Conservation (phyloP, 2,888 invertebrate genomes). For the Campoletis raptor region DNA sequence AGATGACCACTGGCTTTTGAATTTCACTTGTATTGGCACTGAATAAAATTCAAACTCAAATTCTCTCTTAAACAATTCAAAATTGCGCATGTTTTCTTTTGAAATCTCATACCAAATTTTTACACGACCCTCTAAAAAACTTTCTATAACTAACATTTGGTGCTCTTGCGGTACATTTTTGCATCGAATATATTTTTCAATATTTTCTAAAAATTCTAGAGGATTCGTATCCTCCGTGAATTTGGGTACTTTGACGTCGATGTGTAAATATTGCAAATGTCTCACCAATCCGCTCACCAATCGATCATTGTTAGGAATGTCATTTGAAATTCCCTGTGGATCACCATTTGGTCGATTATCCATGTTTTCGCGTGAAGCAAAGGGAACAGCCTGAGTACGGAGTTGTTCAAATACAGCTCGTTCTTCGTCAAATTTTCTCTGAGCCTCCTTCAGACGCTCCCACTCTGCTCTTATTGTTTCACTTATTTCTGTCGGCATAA, state of each 20-base stretch:
- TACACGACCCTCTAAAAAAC: constrained; percentile 34
- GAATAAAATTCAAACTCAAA: constrained; percentile 57
- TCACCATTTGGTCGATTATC: too few species aligned
- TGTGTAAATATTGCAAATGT: not conserved
- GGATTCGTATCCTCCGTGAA: too few species aligned
- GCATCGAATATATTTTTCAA: not conserved
- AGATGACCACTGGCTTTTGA: constrained; percentile 30
- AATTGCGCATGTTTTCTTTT: not conserved
- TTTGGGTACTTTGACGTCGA: too few species aligned
- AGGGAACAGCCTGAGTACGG: too few species aligned
- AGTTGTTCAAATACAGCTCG: not conserved
- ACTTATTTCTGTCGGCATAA: not conserved
- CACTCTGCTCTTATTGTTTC: constrained; percentile 14
- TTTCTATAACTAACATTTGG: constrained; percentile 33
- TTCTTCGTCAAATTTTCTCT: constrained; percentile 1
- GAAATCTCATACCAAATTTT: constrained; percentile 32
- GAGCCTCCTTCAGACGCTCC: constrained; percentile 21
- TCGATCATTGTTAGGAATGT: too few species aligned
- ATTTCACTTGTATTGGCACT: constrained; percentile 28
- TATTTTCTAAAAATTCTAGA: too few species aligned
- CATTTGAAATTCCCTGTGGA: too few species aligned
- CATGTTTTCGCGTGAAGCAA: too few species aligned
- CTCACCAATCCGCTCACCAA: constrained; percentile 7
- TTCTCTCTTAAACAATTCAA: constrained; percentile 16
- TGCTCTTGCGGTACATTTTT: constrained; percentile 14